These are phyloP conservation scores for Corticium candelabrum DNA, from an alignment of 37 sponge, comb jelly and placozoan species.

Conservation along the genomic window DNA sequence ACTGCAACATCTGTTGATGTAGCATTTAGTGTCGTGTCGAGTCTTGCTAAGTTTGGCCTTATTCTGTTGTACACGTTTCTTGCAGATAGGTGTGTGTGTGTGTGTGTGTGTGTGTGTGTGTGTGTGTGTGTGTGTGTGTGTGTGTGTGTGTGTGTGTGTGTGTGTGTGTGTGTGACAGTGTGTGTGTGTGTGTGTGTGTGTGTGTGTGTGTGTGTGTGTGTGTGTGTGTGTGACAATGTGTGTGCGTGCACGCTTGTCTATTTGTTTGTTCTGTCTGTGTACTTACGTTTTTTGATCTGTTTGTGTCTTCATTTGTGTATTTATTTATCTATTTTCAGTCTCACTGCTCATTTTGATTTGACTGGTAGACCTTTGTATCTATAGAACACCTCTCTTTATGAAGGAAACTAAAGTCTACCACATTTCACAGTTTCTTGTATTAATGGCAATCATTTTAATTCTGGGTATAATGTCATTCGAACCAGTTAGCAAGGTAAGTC, in stretches of 20 bases:
- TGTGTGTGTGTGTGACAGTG: slow-evolving; percentile 15
- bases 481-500: neutral
- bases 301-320: no score
- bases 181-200: no score
- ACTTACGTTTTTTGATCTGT: no score
- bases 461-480: neutral
- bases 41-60: neutral
- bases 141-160: neutral
- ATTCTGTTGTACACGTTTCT: slow-evolving; percentile 6
- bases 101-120: slow-evolving; percentile 8
- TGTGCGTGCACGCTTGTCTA: neutral
- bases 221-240: no score
- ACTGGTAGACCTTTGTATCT: neutral
- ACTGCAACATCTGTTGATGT: no score
- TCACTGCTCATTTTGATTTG: neutral
- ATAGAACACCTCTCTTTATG: neutral
- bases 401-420: neutral
- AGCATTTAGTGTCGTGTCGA: neutral
- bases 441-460: neutral
- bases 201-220: no score
- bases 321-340: neutral
- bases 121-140: neutral
- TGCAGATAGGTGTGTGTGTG: slow-evolving; percentile 5
- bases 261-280: no score
- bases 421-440: neutral